phyloP scores from a whole-genome alignment of 2,113 vertebrate species.

The Cephalophus harveyi region DNA sequence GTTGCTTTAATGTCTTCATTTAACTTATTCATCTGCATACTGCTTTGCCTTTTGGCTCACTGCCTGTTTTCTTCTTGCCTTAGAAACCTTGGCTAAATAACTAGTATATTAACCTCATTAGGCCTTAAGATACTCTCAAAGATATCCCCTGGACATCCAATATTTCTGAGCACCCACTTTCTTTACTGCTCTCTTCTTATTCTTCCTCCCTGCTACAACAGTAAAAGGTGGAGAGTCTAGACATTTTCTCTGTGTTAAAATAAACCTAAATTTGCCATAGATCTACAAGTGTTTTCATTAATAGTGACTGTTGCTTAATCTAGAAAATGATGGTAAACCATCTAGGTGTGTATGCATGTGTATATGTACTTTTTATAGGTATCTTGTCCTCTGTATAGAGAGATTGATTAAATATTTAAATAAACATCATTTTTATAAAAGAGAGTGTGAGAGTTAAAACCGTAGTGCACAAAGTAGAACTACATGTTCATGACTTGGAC shows the following conservation, averaged over 20 bases:
- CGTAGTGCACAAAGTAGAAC: background rate
- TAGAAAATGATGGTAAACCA: background rate
- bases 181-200: background rate
- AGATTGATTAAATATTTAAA: background rate
- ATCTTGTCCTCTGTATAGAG: background rate
- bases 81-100: background rate
- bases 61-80: background rate
- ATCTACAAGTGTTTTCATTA: background rate
- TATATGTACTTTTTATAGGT: background rate
- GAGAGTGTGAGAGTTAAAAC: background rate
- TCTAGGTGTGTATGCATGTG: background rate
- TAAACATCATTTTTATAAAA: background rate
- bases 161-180: background rate
- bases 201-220: background rate
- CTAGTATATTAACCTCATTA: background rate
- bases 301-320: background rate
- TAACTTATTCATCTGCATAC: background rate
- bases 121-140: background rate
- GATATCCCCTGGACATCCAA: background rate
- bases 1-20: background rate
- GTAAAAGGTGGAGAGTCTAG: background rate
- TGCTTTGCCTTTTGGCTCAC: background rate
- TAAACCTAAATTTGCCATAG: background rate
- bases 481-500: background rate
- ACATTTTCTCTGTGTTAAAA: background rate